Evolutionary conservation across 2,797 vertebrate species (phyloP), one percentile per base, ranked within the genome.

Genomic region (Syncerus caffer): DNA sequence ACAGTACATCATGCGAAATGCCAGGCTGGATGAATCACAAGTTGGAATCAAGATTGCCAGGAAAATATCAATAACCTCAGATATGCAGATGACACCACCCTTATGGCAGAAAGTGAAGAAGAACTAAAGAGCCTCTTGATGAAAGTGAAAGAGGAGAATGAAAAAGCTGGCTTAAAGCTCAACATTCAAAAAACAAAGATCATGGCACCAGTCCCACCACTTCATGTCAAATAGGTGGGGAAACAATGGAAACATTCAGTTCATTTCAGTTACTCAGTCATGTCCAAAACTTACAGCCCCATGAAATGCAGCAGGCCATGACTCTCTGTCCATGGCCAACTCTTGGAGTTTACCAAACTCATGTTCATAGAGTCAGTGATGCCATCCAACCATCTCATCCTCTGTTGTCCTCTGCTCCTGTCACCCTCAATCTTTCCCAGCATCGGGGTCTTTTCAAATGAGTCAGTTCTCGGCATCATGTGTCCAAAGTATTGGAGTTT

Each of bases 261-360:
- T 67, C 4, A 67, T 8, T 67, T 67, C n/a, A 21, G 19, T 71
- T 0, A 0, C 64, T 38, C 19, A 71, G 19, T 23, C 34, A 6
- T 23, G 10, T 38, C 64, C 0, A 1, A 38, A 19, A 38, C 19
- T 38, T 38, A 21, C 19, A 38, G 64, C 19, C 19, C 10, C n/a
- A 21, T 71, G n/a, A 34, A 6, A 10, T 38, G 34, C 2, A 71
- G 10, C 9, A 71, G 0, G 19, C 17, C 19, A 23, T 5, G 5
- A 19, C 34, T 71, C 34, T 3, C 5, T 38, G 64, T 71, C 34
- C 10, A 3, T 71, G 3, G 1, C 64, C 10, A 71, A 23, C 19
- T 12, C 34, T 64, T 2, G 3, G 19, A 23, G 64, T 71, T 38
- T 71, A 38, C 19, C n/a, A 71, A 38, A 71, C 3, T 71, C 17